Percentiles rank a stretch among this genome's conserved stretches.
These are phyloP conservation scores for Brachionus calyciflorus DNA, from an alignment of 1,140 invertebrate genomes.

Conservation along the genomic window DNA sequence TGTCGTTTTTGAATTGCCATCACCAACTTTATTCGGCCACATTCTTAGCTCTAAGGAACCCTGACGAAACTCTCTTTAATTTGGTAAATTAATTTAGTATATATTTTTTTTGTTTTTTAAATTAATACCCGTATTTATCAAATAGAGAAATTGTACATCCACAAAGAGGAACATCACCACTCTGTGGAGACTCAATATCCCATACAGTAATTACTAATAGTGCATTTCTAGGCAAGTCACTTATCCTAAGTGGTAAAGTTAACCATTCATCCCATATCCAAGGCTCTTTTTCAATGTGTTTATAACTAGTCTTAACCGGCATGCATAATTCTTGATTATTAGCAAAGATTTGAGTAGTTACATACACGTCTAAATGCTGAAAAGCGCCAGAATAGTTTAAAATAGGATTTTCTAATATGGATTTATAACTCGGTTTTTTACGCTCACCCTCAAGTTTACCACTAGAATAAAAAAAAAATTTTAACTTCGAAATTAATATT, in stretches of 20 bases:
- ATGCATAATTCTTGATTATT: slow-evolving; percentile 77
- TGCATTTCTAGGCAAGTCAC: slow-evolving; percentile 74
- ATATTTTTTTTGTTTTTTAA: not conserved
- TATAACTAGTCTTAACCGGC: slow-evolving; percentile 85
- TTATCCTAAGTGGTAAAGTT: slow-evolving; percentile 81
- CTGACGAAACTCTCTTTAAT: slow-evolving; percentile 56
- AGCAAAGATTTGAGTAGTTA: slow-evolving; percentile 80
- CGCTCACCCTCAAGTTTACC: slow-evolving; percentile 88
- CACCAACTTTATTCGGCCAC: slow-evolving; percentile 67
- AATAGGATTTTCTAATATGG: slow-evolving; percentile 79
- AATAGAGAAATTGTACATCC: slow-evolving; percentile 37
- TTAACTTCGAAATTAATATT: too few species aligned
- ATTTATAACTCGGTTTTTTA: slow-evolving; percentile 79
- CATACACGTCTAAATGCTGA: slow-evolving; percentile 74
- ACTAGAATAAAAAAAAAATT: slow-evolving; percentile 55
- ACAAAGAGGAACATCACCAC: slow-evolving; percentile 17
- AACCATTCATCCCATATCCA: slow-evolving; percentile 95
- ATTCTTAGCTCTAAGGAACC: slow-evolving; percentile 65
- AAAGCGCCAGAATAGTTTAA: slow-evolving; percentile 84
- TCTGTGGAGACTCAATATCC: slow-evolving; percentile 31
- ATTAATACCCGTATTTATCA: slow-evolving; percentile 28
- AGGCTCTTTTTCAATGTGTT: slow-evolving; percentile 82
- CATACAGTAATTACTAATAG: slow-evolving; percentile 7
- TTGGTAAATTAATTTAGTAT: not conserved
- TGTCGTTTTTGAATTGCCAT: slow-evolving; percentile 67